These are phyloP conservation scores for Aromia moschata DNA, from an alignment of 2,888 invertebrate genomes.

Conservation along the genomic window DNA sequence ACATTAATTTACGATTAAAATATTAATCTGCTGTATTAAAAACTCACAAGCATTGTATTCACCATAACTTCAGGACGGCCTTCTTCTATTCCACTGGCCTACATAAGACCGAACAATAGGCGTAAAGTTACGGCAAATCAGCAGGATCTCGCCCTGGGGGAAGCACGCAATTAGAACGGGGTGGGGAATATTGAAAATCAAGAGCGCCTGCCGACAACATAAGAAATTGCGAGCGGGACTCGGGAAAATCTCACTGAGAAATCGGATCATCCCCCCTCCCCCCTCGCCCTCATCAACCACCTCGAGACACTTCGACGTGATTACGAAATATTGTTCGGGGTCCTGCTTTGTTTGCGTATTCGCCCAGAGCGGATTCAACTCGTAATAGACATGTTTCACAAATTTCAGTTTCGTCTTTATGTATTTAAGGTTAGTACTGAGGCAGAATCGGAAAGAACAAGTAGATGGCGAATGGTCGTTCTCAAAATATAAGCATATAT, in stretches of 20 bases:
- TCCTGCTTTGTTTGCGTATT: conserved; percentile 11
- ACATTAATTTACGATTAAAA: no score
- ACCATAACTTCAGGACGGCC: no score
- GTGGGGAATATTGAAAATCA: conserved; percentile 40
- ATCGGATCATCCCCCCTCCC: conserved; percentile 16
- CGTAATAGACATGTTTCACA: no score
- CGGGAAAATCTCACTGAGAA: conserved; percentile 11
- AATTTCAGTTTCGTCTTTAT: no score
- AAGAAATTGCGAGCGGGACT: conserved; percentile 15
- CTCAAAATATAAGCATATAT: no score
- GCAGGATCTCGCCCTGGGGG: conserved; percentile 33
- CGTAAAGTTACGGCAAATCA: conserved; percentile 41
- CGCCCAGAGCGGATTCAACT: not conserved
- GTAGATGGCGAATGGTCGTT: no score
- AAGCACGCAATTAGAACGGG: conserved; percentile 43
- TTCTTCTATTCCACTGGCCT: no score
- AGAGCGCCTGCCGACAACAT: conserved; percentile 14
- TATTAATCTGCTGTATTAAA: no score
- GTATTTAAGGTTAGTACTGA: no score
- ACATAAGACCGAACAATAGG: conserved; percentile 37
- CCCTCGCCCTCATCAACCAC: conserved; percentile 1
- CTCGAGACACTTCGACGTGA: conserved; percentile 6
- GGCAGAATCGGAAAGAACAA: no score
- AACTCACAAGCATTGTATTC: no score
- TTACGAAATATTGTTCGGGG: conserved; percentile 12